phyloP scores from a whole-genome alignment of 2,888 invertebrate genomes.

The Ethmia dodecea region DNA sequence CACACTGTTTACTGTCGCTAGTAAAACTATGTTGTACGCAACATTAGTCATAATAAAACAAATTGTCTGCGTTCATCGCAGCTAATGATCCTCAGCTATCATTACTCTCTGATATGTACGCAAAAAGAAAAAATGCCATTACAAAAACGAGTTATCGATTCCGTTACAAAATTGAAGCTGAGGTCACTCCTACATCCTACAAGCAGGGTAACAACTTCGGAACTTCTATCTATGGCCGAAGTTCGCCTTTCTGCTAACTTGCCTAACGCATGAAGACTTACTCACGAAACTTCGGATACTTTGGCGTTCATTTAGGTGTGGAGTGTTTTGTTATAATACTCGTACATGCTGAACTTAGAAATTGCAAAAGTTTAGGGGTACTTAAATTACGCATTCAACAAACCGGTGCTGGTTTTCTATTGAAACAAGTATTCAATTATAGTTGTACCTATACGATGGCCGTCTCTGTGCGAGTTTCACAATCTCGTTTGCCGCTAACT shows the following conservation, averaged over 20 bases:
- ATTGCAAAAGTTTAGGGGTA: conserved; percentile 2
- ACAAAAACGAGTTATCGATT: too few species aligned
- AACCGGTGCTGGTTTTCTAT: conserved; percentile 3
- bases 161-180: too few species aligned
- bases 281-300: conserved; percentile 7
- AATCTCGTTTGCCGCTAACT: conserved; percentile 10
- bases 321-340: neutral
- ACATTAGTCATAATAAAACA: too few species aligned
- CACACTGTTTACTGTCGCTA: too few species aligned
- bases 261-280: conserved; percentile 9
- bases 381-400: neutral
- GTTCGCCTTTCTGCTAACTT: conserved; percentile 24
- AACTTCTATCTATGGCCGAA: conserved; percentile 24
- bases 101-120: too few species aligned
- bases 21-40: too few species aligned
- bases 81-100: too few species aligned
- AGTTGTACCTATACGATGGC: neutral
- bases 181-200: too few species aligned
- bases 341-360: conserved; percentile 2
- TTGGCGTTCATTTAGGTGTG: conserved; percentile 1
- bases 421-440: neutral
- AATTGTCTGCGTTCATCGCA: too few species aligned
- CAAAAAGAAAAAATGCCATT: too few species aligned
- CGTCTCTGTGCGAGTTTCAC: conserved; percentile 4
- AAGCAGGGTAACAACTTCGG: too few species aligned